phyloP scores from a whole-genome alignment of 2,888 invertebrate genomes.

The Sipha maydis region DNA sequence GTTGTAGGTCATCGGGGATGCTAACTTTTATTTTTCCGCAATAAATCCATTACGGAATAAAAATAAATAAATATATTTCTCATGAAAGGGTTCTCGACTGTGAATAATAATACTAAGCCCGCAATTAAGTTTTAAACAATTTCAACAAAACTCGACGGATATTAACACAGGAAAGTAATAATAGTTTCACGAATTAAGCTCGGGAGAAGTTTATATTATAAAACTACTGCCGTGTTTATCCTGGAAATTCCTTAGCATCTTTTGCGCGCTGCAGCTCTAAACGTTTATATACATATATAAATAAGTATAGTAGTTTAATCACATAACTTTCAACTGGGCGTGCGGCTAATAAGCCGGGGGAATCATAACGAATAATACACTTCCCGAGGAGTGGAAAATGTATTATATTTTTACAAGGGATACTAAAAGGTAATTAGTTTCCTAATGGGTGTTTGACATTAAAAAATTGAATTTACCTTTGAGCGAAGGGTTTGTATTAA shows the following conservation, averaged over 20 bases:
- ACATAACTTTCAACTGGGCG: conserved; percentile 26
- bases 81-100: not conserved
- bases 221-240: conserved; percentile 27
- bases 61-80: not conserved
- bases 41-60: not conserved
- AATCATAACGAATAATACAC: conserved; percentile 39
- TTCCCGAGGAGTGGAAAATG: not conserved
- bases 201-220: conserved; percentile 35
- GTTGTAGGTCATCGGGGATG: too few relatives aligned
- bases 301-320: not conserved
- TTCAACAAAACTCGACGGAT: conserved; percentile 28
- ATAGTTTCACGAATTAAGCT: conserved; percentile 39
- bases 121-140: conserved; percentile 43
- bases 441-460: conserved; percentile 31
- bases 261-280: not conserved
- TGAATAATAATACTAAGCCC: conserved; percentile 31
- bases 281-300: too few relatives aligned
- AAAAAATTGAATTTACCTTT: conserved; percentile 26
- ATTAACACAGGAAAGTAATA: conserved; percentile 48
- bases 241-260: conserved; percentile 12
- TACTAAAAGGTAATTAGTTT: conserved; percentile 43
- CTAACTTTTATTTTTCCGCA: not conserved
- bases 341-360: conserved; percentile 27
- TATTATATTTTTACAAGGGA: not conserved
- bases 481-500: not conserved